Evolutionary conservation across 2,113 vertebrate species (phyloP).

Genomic region (Microcebus tavaratra): DNA sequence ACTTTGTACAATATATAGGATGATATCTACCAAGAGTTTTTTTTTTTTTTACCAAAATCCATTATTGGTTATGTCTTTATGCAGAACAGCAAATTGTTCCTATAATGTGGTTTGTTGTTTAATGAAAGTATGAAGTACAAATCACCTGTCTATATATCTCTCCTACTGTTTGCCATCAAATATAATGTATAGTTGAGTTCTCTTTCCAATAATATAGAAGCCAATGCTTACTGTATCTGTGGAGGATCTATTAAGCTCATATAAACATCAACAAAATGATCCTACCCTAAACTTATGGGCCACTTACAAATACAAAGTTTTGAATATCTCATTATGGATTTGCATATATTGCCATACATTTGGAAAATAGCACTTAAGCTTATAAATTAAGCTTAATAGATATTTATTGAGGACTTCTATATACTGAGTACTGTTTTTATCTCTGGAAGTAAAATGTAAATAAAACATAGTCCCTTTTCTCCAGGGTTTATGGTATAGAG

Average conservation of each 20-base stretch:
- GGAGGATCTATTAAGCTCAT: neutral
- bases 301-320: neutral
- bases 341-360: neutral
- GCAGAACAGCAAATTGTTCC: neutral
- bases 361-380: neutral
- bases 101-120: neutral
- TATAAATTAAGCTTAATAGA: neutral
- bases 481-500: neutral
- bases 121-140: neutral
- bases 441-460: neutral
- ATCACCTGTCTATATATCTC: neutral
- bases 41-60: neutral
- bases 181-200: neutral
- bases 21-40: neutral
- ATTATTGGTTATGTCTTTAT: neutral
- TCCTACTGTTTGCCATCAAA: neutral
- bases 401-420: neutral
- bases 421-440: neutral
- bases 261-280: neutral
- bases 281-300: neutral
- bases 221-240: neutral
- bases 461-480: neutral
- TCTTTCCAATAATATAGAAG: neutral
- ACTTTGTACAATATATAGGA: neutral
- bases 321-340: neutral